Conservation (phyloP, 2,888 invertebrate genomes). For the Dendrolimus houi region DNA sequence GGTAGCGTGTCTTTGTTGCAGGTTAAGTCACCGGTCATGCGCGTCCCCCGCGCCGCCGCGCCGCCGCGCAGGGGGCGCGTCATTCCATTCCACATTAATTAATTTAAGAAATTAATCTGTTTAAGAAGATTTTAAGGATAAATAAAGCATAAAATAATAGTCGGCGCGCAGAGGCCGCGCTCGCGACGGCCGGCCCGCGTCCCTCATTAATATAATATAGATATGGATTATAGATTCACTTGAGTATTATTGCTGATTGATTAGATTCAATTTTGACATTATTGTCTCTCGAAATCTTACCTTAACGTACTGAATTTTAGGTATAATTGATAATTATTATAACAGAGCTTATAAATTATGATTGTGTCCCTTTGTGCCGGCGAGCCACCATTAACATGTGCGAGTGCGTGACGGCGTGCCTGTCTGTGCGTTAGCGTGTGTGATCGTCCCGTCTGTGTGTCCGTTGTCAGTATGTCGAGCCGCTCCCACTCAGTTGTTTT, state of each 20-base stretch:
- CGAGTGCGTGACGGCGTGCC: slow-evolving; percentile 17
- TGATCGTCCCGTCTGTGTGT: slow-evolving; percentile 13
- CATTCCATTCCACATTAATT: slow-evolving; percentile 74
- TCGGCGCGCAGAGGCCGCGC: slow-evolving; percentile 44
- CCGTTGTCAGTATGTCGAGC: slow-evolving; percentile 18
- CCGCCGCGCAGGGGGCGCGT: slow-evolving; percentile 63
- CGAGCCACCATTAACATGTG: slow-evolving; percentile 17
- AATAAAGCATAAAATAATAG: slow-evolving; percentile 33
- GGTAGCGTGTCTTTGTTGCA: slow-evolving; percentile 35
- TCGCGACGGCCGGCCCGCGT: slow-evolving; percentile 40
- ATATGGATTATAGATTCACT: slow-evolving; percentile 69
- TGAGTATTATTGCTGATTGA: slow-evolving; percentile 73
- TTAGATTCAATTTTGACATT: slow-evolving; percentile 60
- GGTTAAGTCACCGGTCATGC: slow-evolving; percentile 73
- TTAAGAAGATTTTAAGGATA: slow-evolving; percentile 68
- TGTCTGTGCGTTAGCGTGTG: slow-evolving; percentile 23
- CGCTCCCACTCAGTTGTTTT: slow-evolving; percentile 35
- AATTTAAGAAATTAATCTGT: slow-evolving; percentile 70
- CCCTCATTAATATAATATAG: slow-evolving; percentile 70
- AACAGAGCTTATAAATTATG: slow-evolving; percentile 51
- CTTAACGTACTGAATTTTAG: slow-evolving; percentile 54
- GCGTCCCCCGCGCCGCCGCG: slow-evolving; percentile 46
- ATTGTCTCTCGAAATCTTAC: slow-evolving; percentile 41
- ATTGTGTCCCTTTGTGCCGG: slow-evolving; percentile 27
- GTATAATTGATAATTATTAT: slow-evolving; percentile 42